Evolutionary conservation across 1,140 invertebrate species (phyloP).

Genomic region (Metopolophium dirhodum): DNA sequence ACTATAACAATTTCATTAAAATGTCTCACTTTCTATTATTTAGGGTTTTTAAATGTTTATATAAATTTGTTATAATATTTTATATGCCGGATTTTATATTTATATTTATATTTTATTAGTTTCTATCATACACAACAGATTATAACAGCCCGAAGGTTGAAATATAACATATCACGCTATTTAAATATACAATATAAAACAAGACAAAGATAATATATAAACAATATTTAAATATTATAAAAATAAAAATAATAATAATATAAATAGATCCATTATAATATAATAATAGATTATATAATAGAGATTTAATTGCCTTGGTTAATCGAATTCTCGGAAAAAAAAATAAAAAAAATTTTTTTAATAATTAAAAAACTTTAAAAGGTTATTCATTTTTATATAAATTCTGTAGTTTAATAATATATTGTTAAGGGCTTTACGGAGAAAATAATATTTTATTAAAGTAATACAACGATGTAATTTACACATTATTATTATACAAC

Average conservation of each 20-base stretch:
- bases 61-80: not conserved
- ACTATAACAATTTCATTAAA: not conserved
- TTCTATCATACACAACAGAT: too few relatives aligned
- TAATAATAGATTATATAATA: too few relatives aligned
- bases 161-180: too few relatives aligned
- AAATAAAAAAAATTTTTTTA: not conserved
- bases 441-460: constrained; percentile 2
- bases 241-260: too few relatives aligned
- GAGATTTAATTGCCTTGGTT: not conserved
- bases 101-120: too few relatives aligned
- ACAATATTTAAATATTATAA: too few relatives aligned
- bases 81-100: not conserved
- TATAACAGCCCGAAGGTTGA: too few relatives aligned
- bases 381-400: not conserved
- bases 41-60: not conserved
- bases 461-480: not conserved
- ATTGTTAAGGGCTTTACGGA: not conserved
- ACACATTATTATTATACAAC: not conserved
- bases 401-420: not conserved
- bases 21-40: not conserved
- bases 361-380: not conserved
- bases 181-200: too few relatives aligned
- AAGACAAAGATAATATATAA: too few relatives aligned
- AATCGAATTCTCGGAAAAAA: not conserved
- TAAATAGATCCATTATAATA: too few relatives aligned